phyloP scores from a whole-genome alignment of 2,113 vertebrate genomes.

The Cinclus cinclus region DNA sequence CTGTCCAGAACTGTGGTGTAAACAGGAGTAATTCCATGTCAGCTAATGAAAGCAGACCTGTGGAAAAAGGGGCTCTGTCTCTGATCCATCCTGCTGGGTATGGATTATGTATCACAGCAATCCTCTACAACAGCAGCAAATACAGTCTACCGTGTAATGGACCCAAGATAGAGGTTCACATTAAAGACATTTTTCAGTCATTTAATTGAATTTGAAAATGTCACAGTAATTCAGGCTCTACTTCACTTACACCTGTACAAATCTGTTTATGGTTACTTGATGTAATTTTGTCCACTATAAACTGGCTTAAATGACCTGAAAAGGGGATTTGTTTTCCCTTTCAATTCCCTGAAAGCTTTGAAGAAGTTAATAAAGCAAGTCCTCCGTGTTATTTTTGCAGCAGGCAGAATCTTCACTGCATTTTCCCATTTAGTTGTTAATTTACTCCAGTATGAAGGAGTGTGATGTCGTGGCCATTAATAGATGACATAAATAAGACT shows the following conservation, averaged over 20 bases:
- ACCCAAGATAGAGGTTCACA: not conserved
- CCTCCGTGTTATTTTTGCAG: not conserved
- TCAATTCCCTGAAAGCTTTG: not conserved
- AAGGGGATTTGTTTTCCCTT: slow-evolving; percentile 8
- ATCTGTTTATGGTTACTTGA: slow-evolving; percentile 33
- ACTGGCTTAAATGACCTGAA: not conserved
- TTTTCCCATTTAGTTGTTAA: not conserved
- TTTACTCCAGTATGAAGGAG: not conserved
- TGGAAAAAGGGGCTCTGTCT: not conserved
- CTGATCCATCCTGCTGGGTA: not conserved
- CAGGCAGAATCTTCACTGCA: not conserved
- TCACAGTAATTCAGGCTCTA: slow-evolving; percentile 6
- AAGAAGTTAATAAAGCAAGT: slow-evolving; percentile 29
- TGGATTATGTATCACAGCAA: not conserved
- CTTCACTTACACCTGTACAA: slow-evolving; percentile 42
- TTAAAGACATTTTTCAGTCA: slow-evolving; percentile 28
- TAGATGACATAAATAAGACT: not conserved
- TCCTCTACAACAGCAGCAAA: not conserved
- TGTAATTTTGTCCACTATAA: slow-evolving; percentile 33
- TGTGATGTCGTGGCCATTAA: not conserved
- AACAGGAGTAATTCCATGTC: not conserved
- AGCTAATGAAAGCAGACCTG: not conserved
- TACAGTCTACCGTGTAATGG: not conserved
- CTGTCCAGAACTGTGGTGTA: not conserved
- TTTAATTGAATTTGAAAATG: slow-evolving; percentile 52